Percentiles rank a stretch among this genome's conserved stretches.
Conservation (phyloP, 2,113 vertebrate genomes). For the Piliocolobus tephrosceles region DNA sequence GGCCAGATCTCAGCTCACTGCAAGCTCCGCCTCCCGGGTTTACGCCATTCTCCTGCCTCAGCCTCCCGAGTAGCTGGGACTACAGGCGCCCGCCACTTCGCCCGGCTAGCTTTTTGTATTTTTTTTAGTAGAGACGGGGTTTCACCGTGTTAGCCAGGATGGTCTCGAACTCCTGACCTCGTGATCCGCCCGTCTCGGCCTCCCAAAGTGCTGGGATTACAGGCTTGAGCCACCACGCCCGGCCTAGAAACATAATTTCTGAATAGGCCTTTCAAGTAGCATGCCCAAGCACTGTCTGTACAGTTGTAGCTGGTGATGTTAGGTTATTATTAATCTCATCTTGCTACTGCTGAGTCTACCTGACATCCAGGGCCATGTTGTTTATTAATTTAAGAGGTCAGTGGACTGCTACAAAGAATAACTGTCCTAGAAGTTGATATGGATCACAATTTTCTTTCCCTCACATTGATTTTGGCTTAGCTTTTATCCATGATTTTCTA, state of each 20-base stretch:
- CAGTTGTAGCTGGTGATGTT: neutral
- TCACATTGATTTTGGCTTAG: slow-evolving; percentile 39
- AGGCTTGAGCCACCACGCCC: too few relatives aligned
- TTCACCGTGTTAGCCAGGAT: too few relatives aligned
- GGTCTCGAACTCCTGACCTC: too few relatives aligned
- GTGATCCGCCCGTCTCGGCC: too few relatives aligned
- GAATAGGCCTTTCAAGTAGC: neutral
- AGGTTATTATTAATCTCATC: neutral
- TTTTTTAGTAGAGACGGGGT: too few relatives aligned
- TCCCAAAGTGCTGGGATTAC: too few relatives aligned
- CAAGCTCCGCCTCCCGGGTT: too few relatives aligned
- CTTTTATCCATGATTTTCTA: slow-evolving; percentile 53
- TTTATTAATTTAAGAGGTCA: slow-evolving; percentile 16
- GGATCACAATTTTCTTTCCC: slow-evolving; percentile 45
- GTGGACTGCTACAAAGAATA: neutral
- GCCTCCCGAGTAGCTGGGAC: too few relatives aligned
- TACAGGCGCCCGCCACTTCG: too few relatives aligned
- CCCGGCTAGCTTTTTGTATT: too few relatives aligned
- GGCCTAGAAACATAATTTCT: neutral
- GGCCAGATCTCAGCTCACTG: too few relatives aligned
- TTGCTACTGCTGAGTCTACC: neutral
- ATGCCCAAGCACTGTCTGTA: neutral
- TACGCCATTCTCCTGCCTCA: too few relatives aligned
- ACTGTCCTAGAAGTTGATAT: neutral
- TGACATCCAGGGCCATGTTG: neutral